Evolutionary conservation across 2,888 invertebrate species (phyloP).

Genomic region (Tethea ocularis): DNA sequence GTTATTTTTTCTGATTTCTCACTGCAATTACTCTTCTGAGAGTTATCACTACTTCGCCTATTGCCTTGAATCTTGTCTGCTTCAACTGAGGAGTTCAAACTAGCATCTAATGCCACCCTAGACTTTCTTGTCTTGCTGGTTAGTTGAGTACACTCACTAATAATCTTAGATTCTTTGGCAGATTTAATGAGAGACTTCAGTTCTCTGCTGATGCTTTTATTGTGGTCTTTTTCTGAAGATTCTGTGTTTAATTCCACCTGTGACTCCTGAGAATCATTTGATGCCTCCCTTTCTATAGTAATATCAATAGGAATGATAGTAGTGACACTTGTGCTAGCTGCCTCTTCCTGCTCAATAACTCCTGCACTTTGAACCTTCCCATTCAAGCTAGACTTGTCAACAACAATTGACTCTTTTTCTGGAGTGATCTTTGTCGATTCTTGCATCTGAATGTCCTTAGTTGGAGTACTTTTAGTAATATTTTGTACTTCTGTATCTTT

Average conservation of each 20-base stretch:
- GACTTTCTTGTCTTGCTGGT: slow-evolving; percentile 78
- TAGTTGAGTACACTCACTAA: slow-evolving; percentile 83
- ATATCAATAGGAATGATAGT: slow-evolving; percentile 29
- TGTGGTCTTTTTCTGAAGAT: slow-evolving; percentile 65
- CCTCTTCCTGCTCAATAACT: slow-evolving; percentile 26
- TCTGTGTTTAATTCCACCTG: slow-evolving; percentile 54
- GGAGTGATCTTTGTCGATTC: slow-evolving; percentile 17
- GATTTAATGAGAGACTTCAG: slow-evolving; percentile 86
- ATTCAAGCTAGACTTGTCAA: slow-evolving; percentile 28
- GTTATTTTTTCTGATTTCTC: slow-evolving; percentile 63
- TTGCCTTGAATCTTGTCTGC: slow-evolving; percentile 56
- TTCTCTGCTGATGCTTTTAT: slow-evolving; percentile 81
- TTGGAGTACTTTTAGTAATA: slow-evolving; percentile 20
- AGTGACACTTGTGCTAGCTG: slow-evolving; percentile 13
- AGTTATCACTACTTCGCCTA: slow-evolving; percentile 63
- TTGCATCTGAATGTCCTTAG: slow-evolving; percentile 21
- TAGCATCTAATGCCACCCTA: slow-evolving; percentile 71
- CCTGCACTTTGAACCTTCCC: slow-evolving; percentile 22
- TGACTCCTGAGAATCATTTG: slow-evolving; percentile 64
- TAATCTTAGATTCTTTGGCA: slow-evolving; percentile 87
- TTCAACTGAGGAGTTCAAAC: slow-evolving; percentile 66
- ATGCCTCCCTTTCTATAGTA: slow-evolving; percentile 45
- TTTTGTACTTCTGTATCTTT: slow-evolving; percentile 16
- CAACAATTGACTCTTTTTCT: slow-evolving; percentile 22
- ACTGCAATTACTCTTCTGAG: slow-evolving; percentile 66